Evolutionary conservation across 2,888 invertebrate species (phyloP).

Genomic region (Napeogenes sylphis): DNA sequence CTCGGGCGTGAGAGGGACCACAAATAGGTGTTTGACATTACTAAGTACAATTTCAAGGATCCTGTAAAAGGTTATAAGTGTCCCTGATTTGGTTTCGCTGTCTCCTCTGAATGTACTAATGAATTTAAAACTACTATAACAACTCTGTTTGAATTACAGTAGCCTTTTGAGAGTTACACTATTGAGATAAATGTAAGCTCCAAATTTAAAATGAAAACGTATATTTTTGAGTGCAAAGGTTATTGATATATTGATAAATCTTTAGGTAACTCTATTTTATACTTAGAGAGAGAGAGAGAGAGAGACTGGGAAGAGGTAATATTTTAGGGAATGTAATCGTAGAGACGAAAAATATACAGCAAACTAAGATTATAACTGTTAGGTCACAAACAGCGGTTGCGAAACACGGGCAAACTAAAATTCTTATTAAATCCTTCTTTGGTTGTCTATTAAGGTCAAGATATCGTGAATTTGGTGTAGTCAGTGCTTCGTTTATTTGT

Average conservation of each 20-base stretch:
- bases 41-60: conserved; percentile 2
- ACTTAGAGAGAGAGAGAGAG: neutral
- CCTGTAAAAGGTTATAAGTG: neutral
- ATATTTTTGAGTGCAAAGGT: no score
- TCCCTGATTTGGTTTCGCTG: neutral
- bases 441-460: no score
- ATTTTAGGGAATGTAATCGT: neutral
- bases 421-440: no score
- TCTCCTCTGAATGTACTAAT: neutral
- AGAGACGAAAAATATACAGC: neutral
- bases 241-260: neutral
- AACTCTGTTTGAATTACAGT: neutral
- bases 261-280: neutral
- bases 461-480: no score
- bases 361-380: neutral
- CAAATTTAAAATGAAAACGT: no score
- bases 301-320: neutral
- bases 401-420: no score
- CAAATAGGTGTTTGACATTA: conserved; percentile 3
- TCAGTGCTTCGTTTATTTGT: no score
- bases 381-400: no score
- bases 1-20: neutral
- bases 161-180: neutral
- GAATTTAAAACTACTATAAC: neutral
- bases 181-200: neutral